A percentile compares a stretch with the other conserved stretches of the same genome.
Evolutionary conservation across 2,797 vertebrate genomes (phyloP).

Genomic region (Hozukius guyotensis): DNA sequence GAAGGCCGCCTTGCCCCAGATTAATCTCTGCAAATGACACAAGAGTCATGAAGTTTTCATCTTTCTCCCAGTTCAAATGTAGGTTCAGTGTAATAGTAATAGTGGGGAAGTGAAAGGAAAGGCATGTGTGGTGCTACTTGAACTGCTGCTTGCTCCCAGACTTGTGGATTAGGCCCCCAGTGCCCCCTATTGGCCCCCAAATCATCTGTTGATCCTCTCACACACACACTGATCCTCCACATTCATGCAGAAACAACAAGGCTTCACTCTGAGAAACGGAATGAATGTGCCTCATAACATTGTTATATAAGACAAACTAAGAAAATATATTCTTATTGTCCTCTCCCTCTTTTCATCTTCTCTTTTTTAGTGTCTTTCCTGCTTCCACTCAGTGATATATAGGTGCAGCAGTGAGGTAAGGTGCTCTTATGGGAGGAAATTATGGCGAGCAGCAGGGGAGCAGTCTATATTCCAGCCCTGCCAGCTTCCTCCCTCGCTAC

Average conservation of each 20-base stretch:
- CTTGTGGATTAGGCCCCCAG: constrained; percentile 80
- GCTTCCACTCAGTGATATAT: constrained; percentile 17
- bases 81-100: neutral
- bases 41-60: constrained; percentile 45
- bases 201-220: constrained; percentile 76
- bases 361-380: neutral
- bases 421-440: constrained; percentile 58
- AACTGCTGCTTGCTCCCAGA: constrained; percentile 43
- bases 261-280: neutral
- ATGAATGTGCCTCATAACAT: neutral
- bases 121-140: constrained; percentile 33
- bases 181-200: constrained; percentile 85
- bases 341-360: neutral
- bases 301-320: neutral
- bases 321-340: neutral
- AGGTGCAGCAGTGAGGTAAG: constrained; percentile 30
- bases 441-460: constrained; percentile 52
- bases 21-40: constrained; percentile 55
- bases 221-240: constrained; percentile 44
- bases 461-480: constrained; percentile 28
- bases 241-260: constrained; percentile 27
- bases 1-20: constrained; percentile 57
- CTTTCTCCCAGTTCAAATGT: constrained; percentile 24
- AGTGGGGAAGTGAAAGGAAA: constrained; percentile 30
- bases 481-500: constrained; percentile 22